These are phyloP conservation scores for Temnothorax unifasciatus DNA, from an alignment of 2,888 invertebrate genomes.

Conservation along the genomic window DNA sequence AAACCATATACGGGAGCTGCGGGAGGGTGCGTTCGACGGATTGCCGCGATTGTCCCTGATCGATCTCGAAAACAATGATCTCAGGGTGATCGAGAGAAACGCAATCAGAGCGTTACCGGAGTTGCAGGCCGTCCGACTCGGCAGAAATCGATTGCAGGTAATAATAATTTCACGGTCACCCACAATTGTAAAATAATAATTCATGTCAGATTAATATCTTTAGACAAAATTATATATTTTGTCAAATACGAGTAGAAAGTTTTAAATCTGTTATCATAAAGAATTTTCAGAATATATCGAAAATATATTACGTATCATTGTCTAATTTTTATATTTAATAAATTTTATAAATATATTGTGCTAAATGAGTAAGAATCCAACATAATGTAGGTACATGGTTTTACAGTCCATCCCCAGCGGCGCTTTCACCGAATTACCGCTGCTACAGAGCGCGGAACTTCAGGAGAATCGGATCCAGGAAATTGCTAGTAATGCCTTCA, in stretches of 20 bases:
- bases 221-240: neutral
- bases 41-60: conserved; percentile 91
- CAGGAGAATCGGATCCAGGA: conserved; percentile 93
- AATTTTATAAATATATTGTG: neutral
- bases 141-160: conserved; percentile 91
- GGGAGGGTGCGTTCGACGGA: conserved; percentile 91
- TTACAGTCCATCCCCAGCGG: conserved; percentile 89
- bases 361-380: neutral
- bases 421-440: conserved; percentile 92
- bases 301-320: neutral
- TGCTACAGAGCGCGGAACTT: conserved; percentile 91
- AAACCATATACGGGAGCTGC: conserved; percentile 91
- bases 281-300: neutral
- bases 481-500: conserved; percentile 92
- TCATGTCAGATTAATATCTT: neutral
- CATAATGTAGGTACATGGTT: neutral
- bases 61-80: conserved; percentile 93
- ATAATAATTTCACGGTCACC: neutral
- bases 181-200: neutral
- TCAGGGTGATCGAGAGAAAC: conserved; percentile 91
- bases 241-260: neutral
- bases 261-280: neutral
- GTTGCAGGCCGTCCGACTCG: conserved; percentile 90
- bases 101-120: conserved; percentile 91
- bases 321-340: neutral